Evolutionary conservation across 1,140 invertebrate genomes (phyloP), one percentile per base, ranked within the genome.

Genomic region (Solen grandis): DNA sequence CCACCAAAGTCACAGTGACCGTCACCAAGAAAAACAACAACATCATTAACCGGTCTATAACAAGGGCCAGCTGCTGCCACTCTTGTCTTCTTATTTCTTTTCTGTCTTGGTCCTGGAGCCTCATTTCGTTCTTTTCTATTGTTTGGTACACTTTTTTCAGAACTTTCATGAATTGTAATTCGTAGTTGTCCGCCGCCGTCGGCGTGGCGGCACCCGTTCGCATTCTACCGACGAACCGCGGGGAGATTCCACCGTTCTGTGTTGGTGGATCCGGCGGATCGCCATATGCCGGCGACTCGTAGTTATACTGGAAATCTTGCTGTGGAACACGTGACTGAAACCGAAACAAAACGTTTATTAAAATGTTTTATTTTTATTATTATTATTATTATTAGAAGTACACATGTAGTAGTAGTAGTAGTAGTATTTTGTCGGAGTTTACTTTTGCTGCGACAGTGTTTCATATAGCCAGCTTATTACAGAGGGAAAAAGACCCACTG

Each of bases 41-140:
- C 16, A 96, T 92, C 0, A 96, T 92, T 52, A 95, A 92, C 13
- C 96, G 92, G 86, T 94, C 94, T 5, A 95, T 89, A 2, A 96
- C 95, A n/a, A 96, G 91, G 0, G 96, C 95, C 36, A 96, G 94
- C 88, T 96, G 95, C 88, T 96, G 95, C 96, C 96, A 96, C 89
- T 96, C 95, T 22, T 95, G 89, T 84, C 95, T 94, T 65, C 94
- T 94, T 62, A 94, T 90, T 81, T 96, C 95, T 50, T 94, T 91
- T 41, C 93, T 89, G 86, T 96, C 95, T 84, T 95, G 95, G 81
- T 96, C 95, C 5, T 93, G 92, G 0, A 95, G 87, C 27, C 95
- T 91, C 78, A 93, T 92, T 85, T 96, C 96, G 88, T 95, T 95
- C 80, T 93, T 93, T 83, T 96, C 95, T 77, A 96, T 95, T 19